Base-by-base conservation (phyloP, 2,888 invertebrate species). In the Mesochorus sp. region DNA sequence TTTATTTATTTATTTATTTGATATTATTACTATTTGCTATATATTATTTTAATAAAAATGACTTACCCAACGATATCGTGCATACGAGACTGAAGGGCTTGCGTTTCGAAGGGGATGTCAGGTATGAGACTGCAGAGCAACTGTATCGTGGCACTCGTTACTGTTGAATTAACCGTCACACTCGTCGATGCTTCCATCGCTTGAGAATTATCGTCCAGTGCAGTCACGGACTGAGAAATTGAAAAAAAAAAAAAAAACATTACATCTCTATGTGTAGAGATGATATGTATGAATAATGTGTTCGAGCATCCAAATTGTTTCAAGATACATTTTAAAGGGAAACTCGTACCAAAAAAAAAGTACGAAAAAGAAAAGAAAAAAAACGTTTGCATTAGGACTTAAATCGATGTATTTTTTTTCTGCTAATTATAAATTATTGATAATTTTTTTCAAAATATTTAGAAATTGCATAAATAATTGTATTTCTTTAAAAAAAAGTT, bases 21-120 rank as follows among this genome's bases (percentile, higher is more conserved):
- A 10, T 1, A 28, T 1, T 12, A 2, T 34, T n/a, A 1, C 21
- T n/a, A 10, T 6, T 47, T 2, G 5, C 19, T 8, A 6, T 19
- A n/a, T 5, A 19, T 5, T n/a, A 10, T n/a, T 49, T 5, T 8
- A 4, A 1, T n/a, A 37, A 26, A 3, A 42, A 2, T 24, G 51
- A 91, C 93, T 91, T 88, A 93, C 94, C 93, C 93, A 47, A 93
- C 91, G 68, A 93, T 91, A 85, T 94, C 93, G 82, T 93, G 93
- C 34, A 93, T 87, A 49, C 93, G 90, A 75, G 88, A 85, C 75
- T 90, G 90, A 55, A 90, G 88, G 6, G 89, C 81, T 34, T 91
- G 87, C 73, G 91, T 91, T 64, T 91, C 91, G 81, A 91, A 91
- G 34, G 92, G 91, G 42, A 90, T 89, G 84, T 92, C 92, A 55